These are phyloP conservation scores for Gallinago jamesoni DNA, from an alignment of 2,113 vertebrate genomes.

Conservation along the genomic window DNA sequence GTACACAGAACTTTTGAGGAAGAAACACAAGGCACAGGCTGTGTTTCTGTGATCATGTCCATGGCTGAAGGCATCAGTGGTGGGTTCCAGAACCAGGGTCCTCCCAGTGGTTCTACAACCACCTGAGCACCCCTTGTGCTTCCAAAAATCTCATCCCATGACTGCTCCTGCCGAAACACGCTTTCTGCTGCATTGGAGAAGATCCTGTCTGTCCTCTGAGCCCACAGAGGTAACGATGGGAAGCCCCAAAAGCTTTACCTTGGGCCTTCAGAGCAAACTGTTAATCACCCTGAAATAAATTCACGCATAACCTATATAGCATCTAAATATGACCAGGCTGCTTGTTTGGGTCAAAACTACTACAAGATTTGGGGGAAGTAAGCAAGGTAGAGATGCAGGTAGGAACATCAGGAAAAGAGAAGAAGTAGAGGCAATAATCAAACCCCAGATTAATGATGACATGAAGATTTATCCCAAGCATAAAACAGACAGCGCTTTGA, in stretches of 20 bases:
- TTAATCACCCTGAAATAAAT: neutral
- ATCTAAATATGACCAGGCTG: accelerated
- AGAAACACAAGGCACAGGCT: neutral
- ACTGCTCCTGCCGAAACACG: neutral
- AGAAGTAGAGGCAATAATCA: neutral
- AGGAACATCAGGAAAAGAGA: neutral
- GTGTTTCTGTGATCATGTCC: neutral
- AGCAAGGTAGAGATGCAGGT: neutral
- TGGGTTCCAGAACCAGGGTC: neutral
- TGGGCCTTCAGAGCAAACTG: neutral
- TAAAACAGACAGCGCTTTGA: neutral
- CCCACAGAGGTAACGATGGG: no score
- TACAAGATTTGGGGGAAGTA: neutral
- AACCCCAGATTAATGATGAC: neutral
- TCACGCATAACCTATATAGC: no score
- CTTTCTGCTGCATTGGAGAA: neutral
- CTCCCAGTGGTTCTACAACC: neutral
- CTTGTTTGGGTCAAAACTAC: neutral
- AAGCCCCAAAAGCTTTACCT: neutral
- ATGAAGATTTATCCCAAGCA: neutral
- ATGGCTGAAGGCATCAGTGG: neutral
- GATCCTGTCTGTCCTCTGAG: neutral
- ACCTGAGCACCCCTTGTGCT: neutral
- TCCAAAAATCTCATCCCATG: neutral
- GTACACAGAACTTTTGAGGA: neutral